These are phyloP conservation scores for Aporrectodea caliginosa DNA, from an alignment of 1,140 invertebrate species.

Conservation along the genomic window DNA sequence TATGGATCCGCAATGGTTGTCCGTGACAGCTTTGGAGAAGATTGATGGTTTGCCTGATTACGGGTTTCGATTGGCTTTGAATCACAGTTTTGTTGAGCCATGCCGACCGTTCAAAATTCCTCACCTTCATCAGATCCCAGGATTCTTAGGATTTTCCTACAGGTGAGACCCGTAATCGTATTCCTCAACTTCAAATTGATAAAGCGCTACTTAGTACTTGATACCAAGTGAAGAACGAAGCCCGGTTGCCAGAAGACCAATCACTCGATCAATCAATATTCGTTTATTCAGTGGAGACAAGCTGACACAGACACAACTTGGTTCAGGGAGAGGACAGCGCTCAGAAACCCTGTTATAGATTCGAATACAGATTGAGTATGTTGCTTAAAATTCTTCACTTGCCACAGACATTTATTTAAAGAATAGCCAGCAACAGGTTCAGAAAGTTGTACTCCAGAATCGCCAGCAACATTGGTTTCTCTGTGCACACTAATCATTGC, in stretches of 20 bases:
- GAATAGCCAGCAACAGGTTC: too few species aligned
- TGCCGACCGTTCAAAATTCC: constrained; percentile 67
- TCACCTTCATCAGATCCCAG: constrained; percentile 64
- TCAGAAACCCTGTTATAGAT: too few species aligned
- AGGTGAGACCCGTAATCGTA: constrained; percentile 55
- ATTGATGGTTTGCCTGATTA: constrained; percentile 44
- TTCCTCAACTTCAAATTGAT: constrained; percentile 36
- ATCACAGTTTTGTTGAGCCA: constrained; percentile 72
- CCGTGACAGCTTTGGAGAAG: background rate
- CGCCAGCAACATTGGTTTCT: too few species aligned
- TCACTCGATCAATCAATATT: constrained; percentile 7
- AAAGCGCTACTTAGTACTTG: constrained; percentile 32
- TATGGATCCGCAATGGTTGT: too few species aligned
- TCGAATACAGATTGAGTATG: too few species aligned
- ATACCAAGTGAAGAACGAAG: constrained; percentile 28
- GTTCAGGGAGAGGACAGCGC: constrained; percentile 33
- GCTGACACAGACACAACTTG: too few species aligned
- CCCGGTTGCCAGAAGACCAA: constrained; percentile 32
- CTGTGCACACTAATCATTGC: too few species aligned
- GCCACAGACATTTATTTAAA: too few species aligned
- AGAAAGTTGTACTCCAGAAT: too few species aligned
- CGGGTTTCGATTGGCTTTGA: constrained; percentile 61
- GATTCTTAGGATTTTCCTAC: constrained; percentile 63
- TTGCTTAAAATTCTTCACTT: too few species aligned
- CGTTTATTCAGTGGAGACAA: too few species aligned